phyloP scores from a whole-genome alignment of 2,888 invertebrate species.

The Xanthorhoe designata region DNA sequence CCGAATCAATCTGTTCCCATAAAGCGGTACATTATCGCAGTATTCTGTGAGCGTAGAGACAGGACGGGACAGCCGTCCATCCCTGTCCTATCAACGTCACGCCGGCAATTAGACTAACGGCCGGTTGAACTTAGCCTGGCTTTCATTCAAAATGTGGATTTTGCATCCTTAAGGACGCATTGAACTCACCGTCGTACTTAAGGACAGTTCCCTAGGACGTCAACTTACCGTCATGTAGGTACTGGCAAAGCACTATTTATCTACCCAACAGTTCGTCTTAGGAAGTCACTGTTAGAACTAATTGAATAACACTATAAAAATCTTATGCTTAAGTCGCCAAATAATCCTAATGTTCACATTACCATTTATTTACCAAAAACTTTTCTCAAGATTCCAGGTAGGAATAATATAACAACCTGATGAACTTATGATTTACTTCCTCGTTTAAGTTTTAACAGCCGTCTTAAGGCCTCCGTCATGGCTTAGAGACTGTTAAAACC shows the following conservation, averaged over 20 bases:
- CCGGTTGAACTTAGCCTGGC: slow-evolving; percentile 52
- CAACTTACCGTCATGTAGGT: neutral
- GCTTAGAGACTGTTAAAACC: no score
- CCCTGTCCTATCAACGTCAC: slow-evolving; percentile 65
- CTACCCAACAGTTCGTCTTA: neutral
- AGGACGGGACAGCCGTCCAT: slow-evolving; percentile 59
- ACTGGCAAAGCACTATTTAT: neutral
- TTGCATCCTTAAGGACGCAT: slow-evolving; percentile 30
- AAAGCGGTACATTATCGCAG: slow-evolving; percentile 59
- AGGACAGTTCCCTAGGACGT: no score
- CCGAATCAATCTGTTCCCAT: slow-evolving; percentile 57
- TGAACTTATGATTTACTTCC: no score
- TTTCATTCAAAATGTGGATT: slow-evolving; percentile 44
- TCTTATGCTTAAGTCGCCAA: no score
- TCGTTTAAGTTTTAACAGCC: no score
- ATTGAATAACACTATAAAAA: no score
- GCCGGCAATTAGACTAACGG: slow-evolving; percentile 76
- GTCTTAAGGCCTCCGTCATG: no score
- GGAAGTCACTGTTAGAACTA: neutral
- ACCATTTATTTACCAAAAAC: no score
- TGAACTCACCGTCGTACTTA: neutral
- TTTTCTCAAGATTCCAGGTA: no score
- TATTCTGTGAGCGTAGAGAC: slow-evolving; percentile 64
- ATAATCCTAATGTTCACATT: no score
- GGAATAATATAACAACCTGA: no score